Evolutionary conservation across 2,888 invertebrate species (phyloP), one percentile per base, ranked within the genome.

Genomic region (Cheilosia vulpina): DNA sequence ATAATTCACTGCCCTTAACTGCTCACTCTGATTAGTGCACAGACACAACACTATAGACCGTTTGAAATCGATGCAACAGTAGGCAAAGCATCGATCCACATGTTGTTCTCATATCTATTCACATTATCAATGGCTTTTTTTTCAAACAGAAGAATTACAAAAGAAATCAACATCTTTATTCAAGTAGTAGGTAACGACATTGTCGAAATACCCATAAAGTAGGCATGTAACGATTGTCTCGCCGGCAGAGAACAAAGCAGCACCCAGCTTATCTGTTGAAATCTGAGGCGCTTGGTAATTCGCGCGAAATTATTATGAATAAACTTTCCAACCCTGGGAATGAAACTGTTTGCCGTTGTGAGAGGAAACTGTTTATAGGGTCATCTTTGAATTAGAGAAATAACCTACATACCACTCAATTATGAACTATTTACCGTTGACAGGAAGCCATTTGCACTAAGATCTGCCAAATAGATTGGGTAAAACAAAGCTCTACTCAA

Each of bases 241-340:
- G 21, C 15, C 0, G 21, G 7, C 13, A n/a, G 19, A 41, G n/a
- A 53, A 53, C 24, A 66, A 66, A 50, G n/a, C 7, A 5, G 45
- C 17, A 21, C 13, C 47, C n/a, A 6, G 2, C 63, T 55, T 65
- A 73, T 65, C 73, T 19, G 11, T 34, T 34, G 63, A 73, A 73
- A 73, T 73, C 63, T 34, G 53, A 63, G 45, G 55, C 31, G 47
- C 2, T 4, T 9, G 34, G 73, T 31, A 53, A 63, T 63, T 63
- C 27, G 63, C 55, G 63, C 43, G 15, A 73, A 73, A 55, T 63
- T 55, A 19, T 31, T 62, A 53, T 53, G 43, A 72, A 53, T 43
- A 72, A n/a, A n/a, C 27, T 41, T 15, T 27, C 19, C 19, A 9
- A 9, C 47, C 47, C 9, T 47, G 47, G 17, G 17, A 47, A 17